phyloP scores from a whole-genome alignment of 2,797 vertebrate genomes.

The Zalophus californianus region DNA sequence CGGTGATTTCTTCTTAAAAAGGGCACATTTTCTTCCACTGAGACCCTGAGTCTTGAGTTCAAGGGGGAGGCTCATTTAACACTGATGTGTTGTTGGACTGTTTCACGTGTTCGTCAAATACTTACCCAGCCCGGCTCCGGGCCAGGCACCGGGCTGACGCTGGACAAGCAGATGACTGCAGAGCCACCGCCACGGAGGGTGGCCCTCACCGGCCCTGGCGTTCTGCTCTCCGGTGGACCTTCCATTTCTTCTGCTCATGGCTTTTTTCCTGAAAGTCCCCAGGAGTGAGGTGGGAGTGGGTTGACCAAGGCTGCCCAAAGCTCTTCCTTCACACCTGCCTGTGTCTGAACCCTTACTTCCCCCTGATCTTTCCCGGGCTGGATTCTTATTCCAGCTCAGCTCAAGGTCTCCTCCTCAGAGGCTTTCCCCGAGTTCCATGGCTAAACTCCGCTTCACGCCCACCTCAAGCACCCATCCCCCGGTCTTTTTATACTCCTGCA shows the following conservation, averaged over 20 bases:
- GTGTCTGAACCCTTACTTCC: neutral
- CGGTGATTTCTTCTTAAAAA: neutral
- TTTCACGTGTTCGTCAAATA: neutral
- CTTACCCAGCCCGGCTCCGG: neutral
- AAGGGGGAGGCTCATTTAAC: neutral
- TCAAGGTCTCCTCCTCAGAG: no score
- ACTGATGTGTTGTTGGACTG: neutral
- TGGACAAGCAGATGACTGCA: fast-evolving
- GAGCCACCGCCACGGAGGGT: fast-evolving
- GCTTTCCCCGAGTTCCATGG: neutral
- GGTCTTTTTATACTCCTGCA: neutral
- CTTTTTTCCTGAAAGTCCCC: neutral
- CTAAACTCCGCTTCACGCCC: neutral
- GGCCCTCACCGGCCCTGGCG: neutral
- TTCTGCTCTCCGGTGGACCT: neutral
- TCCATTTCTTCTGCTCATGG: fast-evolving
- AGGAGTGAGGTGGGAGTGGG: neutral
- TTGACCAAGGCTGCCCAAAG: neutral
- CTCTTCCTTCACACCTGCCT: neutral
- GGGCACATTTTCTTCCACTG: neutral
- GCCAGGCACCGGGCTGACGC: neutral
- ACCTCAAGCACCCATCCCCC: fast-evolving
- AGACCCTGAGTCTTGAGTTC: neutral
- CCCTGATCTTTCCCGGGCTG: neutral
- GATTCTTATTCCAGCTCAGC: neutral